Evolutionary conservation across 2,113 vertebrate genomes (phyloP), one percentile per base, ranked within the genome.

Genomic region (Genyomyrus donnyi): DNA sequence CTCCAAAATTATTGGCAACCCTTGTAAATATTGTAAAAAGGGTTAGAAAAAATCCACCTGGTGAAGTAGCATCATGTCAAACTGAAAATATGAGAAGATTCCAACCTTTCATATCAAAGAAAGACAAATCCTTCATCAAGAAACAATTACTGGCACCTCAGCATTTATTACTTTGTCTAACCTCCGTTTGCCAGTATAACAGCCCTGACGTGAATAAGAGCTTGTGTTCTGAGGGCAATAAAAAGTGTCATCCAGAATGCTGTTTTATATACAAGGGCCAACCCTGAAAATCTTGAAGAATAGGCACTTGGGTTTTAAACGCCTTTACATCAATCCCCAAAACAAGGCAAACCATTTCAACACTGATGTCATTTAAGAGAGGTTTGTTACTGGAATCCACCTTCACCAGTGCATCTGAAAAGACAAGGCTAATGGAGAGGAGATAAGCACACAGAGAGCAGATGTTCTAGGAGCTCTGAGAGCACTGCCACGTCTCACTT

Each of bases 301-400:
- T 19, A 17, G 17, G 74, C 35, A 80, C 74, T 80, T 80, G 74
- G 74, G 17, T 42, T 80, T 80, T 80, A 80, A 42, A 42, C 0
- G 13, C 15, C 35, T 42, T 42, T 35, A 35, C 31, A 5, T 80
- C 15, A 19, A 80, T 19, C 13, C 83, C 8, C 83, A 85, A 48
- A 48, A 45, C 19, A n/a, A 39, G 39, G 46, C 42, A 85, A 83
- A 52, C 45, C 88, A 88, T 88, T 74, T 91, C 91, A 50, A 74
- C 90, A 92, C 91, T 91, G 91, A 56, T 77, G 87, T 85, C 87
- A 90, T 52, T 77, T 86, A 89, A 92, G 91, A 87, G 83, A 90
- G 90, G 89, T 88, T 74, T 56, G 88, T 88, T 87, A 66, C 66
- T 86, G 88, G 90, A 66, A 49, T 70, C 58, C 52, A 62, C 86